Evolutionary conservation across 2,888 invertebrate genomes (phyloP), one percentile per base, ranked within the genome.

Genomic region (Amitus sp.): DNA sequence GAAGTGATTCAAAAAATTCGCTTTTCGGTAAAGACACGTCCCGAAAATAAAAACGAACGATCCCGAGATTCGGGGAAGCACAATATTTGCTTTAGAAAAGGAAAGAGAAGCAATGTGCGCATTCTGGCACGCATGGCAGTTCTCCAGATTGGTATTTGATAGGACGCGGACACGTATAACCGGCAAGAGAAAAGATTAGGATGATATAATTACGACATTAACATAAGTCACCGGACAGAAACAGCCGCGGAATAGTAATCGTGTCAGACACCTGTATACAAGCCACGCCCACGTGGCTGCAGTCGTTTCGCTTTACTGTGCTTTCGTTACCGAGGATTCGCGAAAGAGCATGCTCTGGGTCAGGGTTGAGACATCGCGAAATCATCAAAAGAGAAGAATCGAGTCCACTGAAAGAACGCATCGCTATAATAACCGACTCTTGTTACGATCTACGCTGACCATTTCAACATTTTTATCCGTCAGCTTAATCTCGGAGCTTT

Each of bases 171-270:
- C 77, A 75, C 79, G 71, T 73, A 75, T 73, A 71, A 62, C 69
- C 71, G 68, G 71, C 73, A 72, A 75, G 71, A 71, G 70, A 72
- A 74, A 75, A 81, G 82, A 82, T 81, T 80, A 80, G 78, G 76
- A 77, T 78, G 80, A 82, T 82, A 82, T 82, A 82, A 82, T 82
- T 82, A 79, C 78, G 73, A 73, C 75, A 79, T 82, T 82, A 82
- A 79, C 81, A 82, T 82, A 82, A 82, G 80, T 81, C 80, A 79
- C 73, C 76, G 75, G 62, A 75, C 73, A 71, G 70, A 70, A 66
- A 77, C 80, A 69, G 47, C 70, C 66, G 68, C 69, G 72, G 81
- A 81, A 81, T 81, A 80, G 72, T 77, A 81, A 81, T 78, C 69
- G 74, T 73, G 76, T 75, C 75, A 73, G 78, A 80, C 77, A 78